Conservation (phyloP, 2,113 vertebrate genomes). For the Ellobius talpinus region DNA sequence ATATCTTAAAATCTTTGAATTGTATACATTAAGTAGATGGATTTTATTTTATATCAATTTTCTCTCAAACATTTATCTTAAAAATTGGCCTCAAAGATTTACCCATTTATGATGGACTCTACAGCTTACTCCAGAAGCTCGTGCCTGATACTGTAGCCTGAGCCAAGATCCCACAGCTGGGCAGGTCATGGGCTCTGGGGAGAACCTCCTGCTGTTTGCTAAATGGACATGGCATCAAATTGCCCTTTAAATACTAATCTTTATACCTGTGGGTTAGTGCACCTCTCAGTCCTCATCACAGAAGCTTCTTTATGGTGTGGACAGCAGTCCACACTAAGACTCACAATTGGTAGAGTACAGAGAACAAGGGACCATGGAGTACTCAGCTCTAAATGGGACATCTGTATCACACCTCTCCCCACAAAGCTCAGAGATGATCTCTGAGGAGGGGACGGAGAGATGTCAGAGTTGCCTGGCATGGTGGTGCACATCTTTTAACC, state of each 20-base stretch:
- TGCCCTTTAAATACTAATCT: not conserved
- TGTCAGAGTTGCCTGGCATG: too few relatives aligned
- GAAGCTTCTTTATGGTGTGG: not conserved
- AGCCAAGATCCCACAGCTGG: not conserved
- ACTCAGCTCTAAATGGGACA: too few relatives aligned
- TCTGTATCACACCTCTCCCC: not conserved
- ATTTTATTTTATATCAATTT: not conserved
- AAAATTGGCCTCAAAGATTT: not conserved
- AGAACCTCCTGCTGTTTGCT: not conserved
- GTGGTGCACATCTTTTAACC: too few relatives aligned
- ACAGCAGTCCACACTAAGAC: not conserved
- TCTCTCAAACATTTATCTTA: not conserved
- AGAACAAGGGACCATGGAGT: not conserved
- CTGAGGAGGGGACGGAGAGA: not conserved
- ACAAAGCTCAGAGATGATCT: not conserved
- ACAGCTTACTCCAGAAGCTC: not conserved
- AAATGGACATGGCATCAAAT: not conserved
- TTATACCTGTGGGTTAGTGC: not conserved
- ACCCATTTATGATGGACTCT: not conserved
- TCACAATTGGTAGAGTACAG: not conserved
- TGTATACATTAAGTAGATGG: not conserved
- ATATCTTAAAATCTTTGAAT: not conserved
- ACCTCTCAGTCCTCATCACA: not conserved
- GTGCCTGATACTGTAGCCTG: not conserved
- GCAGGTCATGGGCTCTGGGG: too few relatives aligned